Evolutionary conservation across 2,113 vertebrate genomes (phyloP).

Genomic region (Cervus canadensis): DNA sequence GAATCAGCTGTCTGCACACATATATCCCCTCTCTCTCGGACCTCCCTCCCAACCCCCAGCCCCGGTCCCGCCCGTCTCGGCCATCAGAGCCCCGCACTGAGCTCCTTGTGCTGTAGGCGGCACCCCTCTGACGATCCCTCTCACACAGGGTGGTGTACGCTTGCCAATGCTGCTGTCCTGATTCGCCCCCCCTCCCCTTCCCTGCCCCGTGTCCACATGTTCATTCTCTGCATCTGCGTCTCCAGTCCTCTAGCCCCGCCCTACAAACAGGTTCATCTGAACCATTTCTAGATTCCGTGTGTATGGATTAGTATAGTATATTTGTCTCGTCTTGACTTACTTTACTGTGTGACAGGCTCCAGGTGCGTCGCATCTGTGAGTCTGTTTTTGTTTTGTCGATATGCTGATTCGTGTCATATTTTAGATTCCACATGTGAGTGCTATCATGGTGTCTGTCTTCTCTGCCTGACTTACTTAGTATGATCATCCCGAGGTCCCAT

Average conservation of each 20-base stretch:
- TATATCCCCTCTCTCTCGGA: background rate
- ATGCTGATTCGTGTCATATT: background rate
- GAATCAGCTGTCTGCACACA: background rate
- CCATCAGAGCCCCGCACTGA: background rate
- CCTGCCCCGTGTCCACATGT: background rate
- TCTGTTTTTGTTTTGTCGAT: background rate
- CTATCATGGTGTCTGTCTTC: background rate
- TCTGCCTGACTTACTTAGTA: background rate
- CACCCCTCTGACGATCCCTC: background rate
- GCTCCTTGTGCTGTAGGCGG: background rate
- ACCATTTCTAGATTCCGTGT: background rate
- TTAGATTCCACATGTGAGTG: background rate
- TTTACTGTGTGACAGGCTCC: background rate
- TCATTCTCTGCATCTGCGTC: background rate
- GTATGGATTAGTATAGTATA: background rate
- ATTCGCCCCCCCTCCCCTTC: background rate
- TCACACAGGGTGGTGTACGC: fast-evolving
- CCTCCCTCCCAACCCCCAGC: background rate
- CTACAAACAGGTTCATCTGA: background rate
- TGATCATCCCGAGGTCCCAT: background rate
- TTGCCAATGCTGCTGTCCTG: background rate
- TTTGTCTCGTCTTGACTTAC: background rate
- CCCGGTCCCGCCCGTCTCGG: background rate
- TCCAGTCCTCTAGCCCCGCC: background rate
- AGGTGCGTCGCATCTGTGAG: background rate